A percentile compares a stretch with the other conserved stretches of the same genome.
Conservation (phyloP, 2,888 invertebrate species). For the Lepidonotus clava region DNA sequence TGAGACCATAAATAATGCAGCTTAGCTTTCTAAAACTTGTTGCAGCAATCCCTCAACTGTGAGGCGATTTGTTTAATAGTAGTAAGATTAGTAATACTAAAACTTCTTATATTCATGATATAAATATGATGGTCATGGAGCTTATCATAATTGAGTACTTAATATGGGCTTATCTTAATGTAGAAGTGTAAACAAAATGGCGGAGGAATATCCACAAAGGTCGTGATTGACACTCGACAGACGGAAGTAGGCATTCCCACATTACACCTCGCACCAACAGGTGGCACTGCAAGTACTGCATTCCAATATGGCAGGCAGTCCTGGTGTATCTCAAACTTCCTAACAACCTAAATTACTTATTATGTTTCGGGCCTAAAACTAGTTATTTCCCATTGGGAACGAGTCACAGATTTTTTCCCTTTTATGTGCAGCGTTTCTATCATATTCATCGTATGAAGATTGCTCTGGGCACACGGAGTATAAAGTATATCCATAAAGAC, state of each 20-base stretch:
- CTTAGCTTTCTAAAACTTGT: too few species aligned
- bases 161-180: neutral
- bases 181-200: neutral
- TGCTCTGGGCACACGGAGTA: neutral
- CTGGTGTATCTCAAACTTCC: neutral
- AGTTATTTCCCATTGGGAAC: neutral
- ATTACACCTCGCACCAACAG: neutral
- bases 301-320: constrained; percentile 32
- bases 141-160: neutral
- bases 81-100: too few species aligned
- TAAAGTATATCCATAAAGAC: neutral
- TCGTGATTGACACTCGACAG: neutral
- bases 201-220: neutral
- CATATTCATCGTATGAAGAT: neutral
- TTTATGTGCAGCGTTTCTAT: neutral
- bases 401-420: constrained; percentile 43
- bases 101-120: too few species aligned
- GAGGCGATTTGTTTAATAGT: too few species aligned
- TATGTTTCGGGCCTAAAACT: neutral
- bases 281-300: constrained; percentile 9
- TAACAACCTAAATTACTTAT: neutral
- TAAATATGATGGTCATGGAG: too few species aligned
- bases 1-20: too few species aligned
- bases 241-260: neutral
- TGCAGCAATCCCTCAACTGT: too few species aligned